Evolutionary conservation across 2,113 vertebrate genomes (phyloP), one percentile per base, ranked within the genome.

Genomic region (Galemys pyrenaicus): DNA sequence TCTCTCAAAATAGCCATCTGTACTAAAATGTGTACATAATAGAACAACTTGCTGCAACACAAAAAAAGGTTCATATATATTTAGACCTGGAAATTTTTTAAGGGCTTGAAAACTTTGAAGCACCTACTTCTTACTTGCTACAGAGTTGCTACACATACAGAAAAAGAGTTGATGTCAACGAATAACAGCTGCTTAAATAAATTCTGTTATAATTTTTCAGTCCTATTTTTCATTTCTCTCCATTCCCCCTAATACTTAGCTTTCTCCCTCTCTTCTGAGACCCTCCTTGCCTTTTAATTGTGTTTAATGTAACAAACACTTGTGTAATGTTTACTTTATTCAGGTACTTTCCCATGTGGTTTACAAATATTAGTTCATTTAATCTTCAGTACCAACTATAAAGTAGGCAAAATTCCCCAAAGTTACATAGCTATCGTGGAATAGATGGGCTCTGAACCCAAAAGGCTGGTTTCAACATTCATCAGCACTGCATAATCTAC

Each of bases 1-100:
- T 60, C 68, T 96, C 94, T 96, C 87, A 95, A 95, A 96, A 96
- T 96, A 94, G 74, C 93, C 95, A 89, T 93, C 95, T 94, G 92
- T 80, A 83, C 75, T 32, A 88, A 96, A 93, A 85, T 96, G 93
- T 97, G 87, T 97, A 96, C 60, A 60, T 92, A 97, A 95, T 71
- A 92, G 87, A 94, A 93, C 2, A 17, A 82, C 71, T 87, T 84
- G 80, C 79, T 87, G 62, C 16, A 56, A 46, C 73, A 87, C 91
- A 85, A 79, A 91, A n/a, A 73, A 56, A 94, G 35, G 64, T 81
- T 86, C 56, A 9, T 67, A 28, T 92, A 83, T 73, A 89, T 87
- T 95, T 87, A 94, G 83, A 67, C 17, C 54, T 56, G 56, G 86
- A 73, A 96, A 96, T 39, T 79, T 95, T 94, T 54, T 71, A 83